Evolutionary conservation across 1,140 invertebrate species (phyloP), one percentile per base, ranked within the genome.

Genomic region (Bombus picipes): DNA sequence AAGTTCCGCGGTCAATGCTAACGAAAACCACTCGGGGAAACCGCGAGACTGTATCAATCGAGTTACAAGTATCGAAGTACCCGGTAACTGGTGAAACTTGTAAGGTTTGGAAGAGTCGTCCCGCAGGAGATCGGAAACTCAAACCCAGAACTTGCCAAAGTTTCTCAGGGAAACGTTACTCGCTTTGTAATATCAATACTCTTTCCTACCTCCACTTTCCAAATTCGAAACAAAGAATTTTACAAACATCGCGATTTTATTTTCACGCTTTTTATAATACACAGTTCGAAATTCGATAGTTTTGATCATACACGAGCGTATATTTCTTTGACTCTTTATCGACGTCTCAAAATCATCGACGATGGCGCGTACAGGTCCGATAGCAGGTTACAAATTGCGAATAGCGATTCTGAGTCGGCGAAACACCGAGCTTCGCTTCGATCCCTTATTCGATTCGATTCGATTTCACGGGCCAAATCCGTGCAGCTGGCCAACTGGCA

Each of bases 1-100:
- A 83, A 78, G 32, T 87, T 82, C 22, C 53, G 88, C 34, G 57
- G 84, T 71, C 87, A 62, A 59, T 59, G 79, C 65, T 89, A 89
- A 83, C 66, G 88, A 65, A 62, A 83, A 53, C 62, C 76, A 83
- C 81, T 76, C 65, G 66, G 37, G 79, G 81, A 28, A 86, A 71
- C 80, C 77, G 62, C 32, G 59, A 68, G 81, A 37, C 59, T 28
- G 68, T 88, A 72, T 83, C 86, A 90, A 90, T 90, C 73, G 83
- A 90, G 89, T 90, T 90, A 88, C 75, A 47, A 84, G 81, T 88
- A 90, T 90, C 86, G 65, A 71, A 88, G 80, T 88, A 80, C 71
- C 78, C 28, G 41, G 79, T 32, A 79, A 73, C 86, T 53, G n/a
- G 78, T 28, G 65, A 53, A 90, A 83, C 43, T 74, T 82, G 81